These are phyloP conservation scores for Bombylius discolor DNA, from an alignment of 2,888 invertebrate genomes.

Conservation along the genomic window DNA sequence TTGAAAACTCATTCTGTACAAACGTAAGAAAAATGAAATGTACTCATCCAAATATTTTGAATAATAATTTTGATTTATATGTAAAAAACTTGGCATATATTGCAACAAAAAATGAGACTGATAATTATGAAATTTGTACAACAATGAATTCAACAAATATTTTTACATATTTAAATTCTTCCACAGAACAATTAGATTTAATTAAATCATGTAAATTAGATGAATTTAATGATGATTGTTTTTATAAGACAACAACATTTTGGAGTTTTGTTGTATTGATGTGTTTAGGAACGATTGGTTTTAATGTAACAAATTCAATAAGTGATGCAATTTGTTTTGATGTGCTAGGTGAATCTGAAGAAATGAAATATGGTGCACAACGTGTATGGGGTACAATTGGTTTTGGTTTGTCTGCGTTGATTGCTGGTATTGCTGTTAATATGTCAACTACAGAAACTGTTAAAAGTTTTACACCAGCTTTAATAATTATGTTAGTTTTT, in stretches of 20 bases:
- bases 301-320: conserved; percentile 73
- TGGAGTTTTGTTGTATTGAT: conserved; percentile 62
- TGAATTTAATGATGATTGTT: conserved; percentile 17
- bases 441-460: conserved; percentile 43
- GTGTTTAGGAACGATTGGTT: conserved; percentile 63
- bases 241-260: conserved; percentile 51
- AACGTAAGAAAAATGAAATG: conserved; percentile 7
- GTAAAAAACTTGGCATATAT: neutral
- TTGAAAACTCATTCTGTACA: conserved; percentile 5
- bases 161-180: too few relatives aligned
- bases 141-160: too few relatives aligned
- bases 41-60: neutral
- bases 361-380: conserved; percentile 61
- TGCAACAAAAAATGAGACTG: neutral
- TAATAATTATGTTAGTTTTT: conserved; percentile 50
- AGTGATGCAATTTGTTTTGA: conserved; percentile 87
- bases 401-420: conserved; percentile 58
- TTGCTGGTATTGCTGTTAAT: conserved; percentile 58
- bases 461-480: conserved; percentile 58
- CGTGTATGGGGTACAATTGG: conserved; percentile 74
- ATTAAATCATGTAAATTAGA: conserved; percentile 10
- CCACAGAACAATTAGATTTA: too few relatives aligned
- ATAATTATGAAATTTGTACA: neutral
- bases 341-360: conserved; percentile 56
- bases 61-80: neutral